A percentile compares a stretch with the other conserved stretches of the same genome.
These are phyloP conservation scores for Selene dorsalis DNA, from an alignment of 2,797 vertebrate species.

Conservation along the genomic window DNA sequence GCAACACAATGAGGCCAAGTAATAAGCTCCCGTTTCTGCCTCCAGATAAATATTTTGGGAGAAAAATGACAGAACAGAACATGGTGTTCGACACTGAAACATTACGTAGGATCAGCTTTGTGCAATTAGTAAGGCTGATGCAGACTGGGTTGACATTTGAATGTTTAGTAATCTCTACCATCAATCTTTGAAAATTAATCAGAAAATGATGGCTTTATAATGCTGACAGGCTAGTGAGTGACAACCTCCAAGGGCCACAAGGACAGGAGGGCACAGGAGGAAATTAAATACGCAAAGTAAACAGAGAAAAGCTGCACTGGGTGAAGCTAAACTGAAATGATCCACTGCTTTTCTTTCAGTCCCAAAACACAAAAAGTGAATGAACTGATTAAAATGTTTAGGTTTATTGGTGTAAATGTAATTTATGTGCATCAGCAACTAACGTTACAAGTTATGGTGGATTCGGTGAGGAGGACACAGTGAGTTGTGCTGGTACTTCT, in stretches of 20 bases:
- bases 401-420: background rate
- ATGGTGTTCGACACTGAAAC: background rate
- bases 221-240: constrained; percentile 8
- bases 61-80: constrained; percentile 2
- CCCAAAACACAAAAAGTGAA: background rate
- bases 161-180: background rate
- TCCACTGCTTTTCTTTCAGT: background rate
- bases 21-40: constrained; percentile 6
- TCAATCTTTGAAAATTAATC: background rate
- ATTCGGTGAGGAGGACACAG: background rate
- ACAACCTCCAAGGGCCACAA: constrained; percentile 9
- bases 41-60: background rate
- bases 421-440: constrained; percentile 1
- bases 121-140: background rate
- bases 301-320: background rate
- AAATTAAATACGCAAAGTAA: constrained; percentile 4
- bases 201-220: background rate
- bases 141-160: background rate
- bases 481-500: background rate
- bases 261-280: background rate
- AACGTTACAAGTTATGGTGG: background rate
- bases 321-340: background rate
- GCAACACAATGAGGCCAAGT: constrained; percentile 12
- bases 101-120: background rate
- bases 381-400: background rate